A percentile compares a stretch with the other conserved stretches of the same genome.
These are phyloP conservation scores for Rousettus madagascariensis DNA, from an alignment of 2,797 vertebrate genomes.

Conservation along the genomic window DNA sequence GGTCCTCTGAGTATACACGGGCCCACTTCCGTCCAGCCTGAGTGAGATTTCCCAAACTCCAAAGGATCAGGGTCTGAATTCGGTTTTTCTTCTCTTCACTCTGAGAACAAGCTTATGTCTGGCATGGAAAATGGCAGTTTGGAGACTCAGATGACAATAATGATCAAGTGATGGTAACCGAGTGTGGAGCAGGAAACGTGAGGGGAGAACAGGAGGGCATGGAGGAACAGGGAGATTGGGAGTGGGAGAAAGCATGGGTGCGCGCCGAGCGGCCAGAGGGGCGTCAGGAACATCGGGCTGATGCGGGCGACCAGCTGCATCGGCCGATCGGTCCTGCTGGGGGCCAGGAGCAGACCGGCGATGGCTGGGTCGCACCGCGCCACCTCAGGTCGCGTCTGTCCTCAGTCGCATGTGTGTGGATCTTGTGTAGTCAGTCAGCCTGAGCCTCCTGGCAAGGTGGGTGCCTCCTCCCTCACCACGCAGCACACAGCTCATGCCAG, in stretches of 20 bases:
- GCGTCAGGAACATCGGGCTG: not conserved
- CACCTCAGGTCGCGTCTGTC: not conserved
- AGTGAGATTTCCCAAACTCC: not conserved
- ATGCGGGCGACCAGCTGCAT: not conserved
- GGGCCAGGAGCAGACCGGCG: rapidly evolving
- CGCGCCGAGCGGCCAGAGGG: not conserved
- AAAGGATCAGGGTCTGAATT: not conserved
- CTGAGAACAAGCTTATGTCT: not conserved
- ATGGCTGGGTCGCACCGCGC: rapidly evolving
- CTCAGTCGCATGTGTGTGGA: not conserved
- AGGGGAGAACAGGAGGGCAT: not conserved
- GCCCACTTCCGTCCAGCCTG: not conserved
- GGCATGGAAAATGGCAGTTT: not conserved
- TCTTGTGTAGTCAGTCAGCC: not conserved
- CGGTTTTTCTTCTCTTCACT: not conserved
- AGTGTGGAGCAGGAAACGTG: not conserved
- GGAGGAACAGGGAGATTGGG: not conserved
- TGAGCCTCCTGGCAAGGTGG: too few relatives aligned
- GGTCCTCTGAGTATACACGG: not conserved
- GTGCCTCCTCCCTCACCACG: rapidly evolving
- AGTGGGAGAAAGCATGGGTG: not conserved
- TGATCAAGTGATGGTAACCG: not conserved
- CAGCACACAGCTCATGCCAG: not conserved
- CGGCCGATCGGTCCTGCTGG: not conserved
- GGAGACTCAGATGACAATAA: not conserved